These are phyloP conservation scores for Myotis daubentonii DNA, from an alignment of 2,797 vertebrate genomes.

Conservation along the genomic window DNA sequence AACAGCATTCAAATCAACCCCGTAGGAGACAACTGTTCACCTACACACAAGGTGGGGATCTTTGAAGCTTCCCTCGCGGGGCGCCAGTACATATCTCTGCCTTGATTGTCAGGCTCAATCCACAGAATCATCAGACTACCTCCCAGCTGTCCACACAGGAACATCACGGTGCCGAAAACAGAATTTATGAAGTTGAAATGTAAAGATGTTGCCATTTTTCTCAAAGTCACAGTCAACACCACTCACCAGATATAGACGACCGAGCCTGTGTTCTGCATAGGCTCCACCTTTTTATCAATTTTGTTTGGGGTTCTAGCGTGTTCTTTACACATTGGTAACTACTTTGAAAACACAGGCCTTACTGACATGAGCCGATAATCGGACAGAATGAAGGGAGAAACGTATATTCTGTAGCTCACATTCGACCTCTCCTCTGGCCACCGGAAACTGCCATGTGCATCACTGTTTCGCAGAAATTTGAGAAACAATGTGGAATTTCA, in stretches of 20 bases:
- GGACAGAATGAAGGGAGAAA: constrained; percentile 3
- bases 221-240: constrained; percentile 9
- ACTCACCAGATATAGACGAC: not conserved
- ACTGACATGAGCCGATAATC: not conserved
- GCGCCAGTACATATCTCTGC: not conserved
- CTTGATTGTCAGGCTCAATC: not conserved
- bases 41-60: not conserved
- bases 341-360: not conserved
- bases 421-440: constrained; percentile 8
- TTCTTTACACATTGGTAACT: not conserved
- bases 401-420: not conserved
- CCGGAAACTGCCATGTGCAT: constrained; percentile 27
- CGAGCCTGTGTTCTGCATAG: not conserved
- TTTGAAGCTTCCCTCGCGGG: not conserved
- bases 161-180: not conserved
- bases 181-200: constrained; percentile 23
- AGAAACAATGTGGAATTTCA: constrained; percentile 17
- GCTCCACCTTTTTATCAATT: not conserved
- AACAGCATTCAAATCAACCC: not conserved
- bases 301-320: not conserved
- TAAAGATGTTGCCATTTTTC: constrained; percentile 8
- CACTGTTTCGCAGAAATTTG: not conserved
- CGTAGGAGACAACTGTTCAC: not conserved
- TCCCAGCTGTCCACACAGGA: not conserved
- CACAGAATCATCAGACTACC: not conserved